Conservation (phyloP, 1,140 invertebrate genomes). For the Grapholita molesta region DNA sequence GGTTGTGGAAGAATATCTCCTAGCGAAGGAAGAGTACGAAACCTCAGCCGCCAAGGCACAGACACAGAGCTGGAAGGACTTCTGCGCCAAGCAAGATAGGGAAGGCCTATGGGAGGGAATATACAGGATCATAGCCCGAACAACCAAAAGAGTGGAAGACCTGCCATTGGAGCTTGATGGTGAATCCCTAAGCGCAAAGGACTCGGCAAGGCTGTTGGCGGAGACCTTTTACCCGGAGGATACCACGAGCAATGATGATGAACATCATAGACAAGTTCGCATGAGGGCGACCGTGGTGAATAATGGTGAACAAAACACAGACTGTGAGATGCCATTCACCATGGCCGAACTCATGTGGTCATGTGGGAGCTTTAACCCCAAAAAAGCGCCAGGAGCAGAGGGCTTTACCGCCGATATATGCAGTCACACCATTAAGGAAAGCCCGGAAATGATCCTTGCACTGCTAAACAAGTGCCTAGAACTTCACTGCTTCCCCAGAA, state of each 20-base stretch:
- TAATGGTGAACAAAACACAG: no score
- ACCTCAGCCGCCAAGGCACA: neutral
- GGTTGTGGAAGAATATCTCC: neutral
- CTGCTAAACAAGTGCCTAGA: no score
- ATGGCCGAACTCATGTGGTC: no score
- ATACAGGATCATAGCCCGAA: neutral
- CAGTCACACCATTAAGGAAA: no score
- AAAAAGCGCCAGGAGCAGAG: no score
- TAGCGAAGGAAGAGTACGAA: neutral
- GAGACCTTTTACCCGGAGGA: neutral
- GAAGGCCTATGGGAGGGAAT: constrained; percentile 1
- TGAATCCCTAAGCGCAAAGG: neutral
- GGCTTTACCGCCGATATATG: no score
- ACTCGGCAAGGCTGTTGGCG: neutral
- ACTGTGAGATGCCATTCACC: no score
- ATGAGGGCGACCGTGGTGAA: neutral
- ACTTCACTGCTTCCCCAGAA: no score
- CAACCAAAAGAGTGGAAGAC: neutral
- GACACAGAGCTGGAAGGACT: constrained; percentile 6
- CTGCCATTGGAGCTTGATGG: neutral
- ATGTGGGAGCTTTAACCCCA: no score
- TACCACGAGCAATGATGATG: neutral
- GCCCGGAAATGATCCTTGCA: no score
- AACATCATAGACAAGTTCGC: neutral
- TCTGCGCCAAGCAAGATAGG: neutral